Base-by-base conservation (phyloP, 2,888 invertebrate genomes). In the Epinotia ramella region DNA sequence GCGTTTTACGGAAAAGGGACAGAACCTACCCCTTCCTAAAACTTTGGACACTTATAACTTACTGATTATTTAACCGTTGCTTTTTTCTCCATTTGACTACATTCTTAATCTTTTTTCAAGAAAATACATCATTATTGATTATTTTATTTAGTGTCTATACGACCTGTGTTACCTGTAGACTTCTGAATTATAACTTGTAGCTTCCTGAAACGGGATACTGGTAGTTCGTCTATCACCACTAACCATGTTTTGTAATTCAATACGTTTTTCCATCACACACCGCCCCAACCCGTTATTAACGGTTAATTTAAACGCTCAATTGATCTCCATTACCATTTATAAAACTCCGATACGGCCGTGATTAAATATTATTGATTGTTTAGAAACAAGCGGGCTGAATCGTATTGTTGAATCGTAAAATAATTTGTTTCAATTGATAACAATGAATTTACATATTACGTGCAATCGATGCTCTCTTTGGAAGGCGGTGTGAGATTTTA, bases 221-320 rank as follows among this genome's bases (percentile, higher is more conserved):
- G 16, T 49, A 67, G 11, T 40, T 46, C 24, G 24, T 28, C 2
- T 28, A 28, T 2, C 24, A 28, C 24, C 24, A 24, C 12, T 62
- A 40, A 12, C 5, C 40, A 53, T 46, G 11, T 33, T 46, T 59
- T 33, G 65, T 71, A 70, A 70, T 75, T 65, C 60, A 57, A 75
- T 66, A 53, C 40, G 53, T 40, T 69, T 73, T 73, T 60, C 57
- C 70, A 64, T 24, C 28, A 12, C 57, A 18, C 65, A 16, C 76
- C 71, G 65, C 20, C 24, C 49, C 72, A 77, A 76, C 76, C 73
- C 70, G 76, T 77, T 76, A 78, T 77, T 77, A 77, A 91, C 88
- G 88, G 89, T 91, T 91, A 91, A 94, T 92, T 92, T 88, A 92
- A 91, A 86, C 82, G 89, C 86, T 90, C 93, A 93, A 93, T 93